Evolutionary conservation across 2,113 vertebrate genomes (phyloP).

Genomic region (Tragelaphus imberbis): DNA sequence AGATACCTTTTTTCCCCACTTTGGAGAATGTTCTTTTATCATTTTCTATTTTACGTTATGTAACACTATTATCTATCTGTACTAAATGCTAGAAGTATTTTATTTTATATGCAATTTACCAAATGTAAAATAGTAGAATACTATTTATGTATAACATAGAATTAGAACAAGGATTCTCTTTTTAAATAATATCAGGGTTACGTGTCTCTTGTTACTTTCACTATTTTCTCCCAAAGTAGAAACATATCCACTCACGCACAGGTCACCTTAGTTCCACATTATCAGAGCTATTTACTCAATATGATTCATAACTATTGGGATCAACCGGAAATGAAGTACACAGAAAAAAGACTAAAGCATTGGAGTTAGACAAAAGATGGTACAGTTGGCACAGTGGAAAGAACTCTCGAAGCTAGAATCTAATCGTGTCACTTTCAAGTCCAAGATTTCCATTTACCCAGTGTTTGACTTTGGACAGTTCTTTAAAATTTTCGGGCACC

Average conservation of each 20-base stretch:
- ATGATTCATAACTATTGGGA: background rate
- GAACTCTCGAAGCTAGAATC: background rate
- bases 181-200: background rate
- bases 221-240: background rate
- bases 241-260: background rate
- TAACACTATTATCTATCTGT: background rate
- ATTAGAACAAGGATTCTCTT: background rate
- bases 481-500: background rate
- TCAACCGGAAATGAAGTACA: background rate
- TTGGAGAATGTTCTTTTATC: background rate
- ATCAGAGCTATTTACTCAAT: background rate
- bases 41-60: background rate
- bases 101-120: conserved; percentile 13
- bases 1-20: background rate
- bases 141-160: background rate
- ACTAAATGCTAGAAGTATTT: background rate
- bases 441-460: background rate
- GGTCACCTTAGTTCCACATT: background rate
- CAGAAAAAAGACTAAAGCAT: background rate
- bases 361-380: background rate
- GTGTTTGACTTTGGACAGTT: background rate
- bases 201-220: background rate
- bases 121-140: background rate
- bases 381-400: background rate
- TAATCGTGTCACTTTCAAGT: background rate